phyloP scores from a whole-genome alignment of 2,888 invertebrate genomes.

The Apotomis capreana region DNA sequence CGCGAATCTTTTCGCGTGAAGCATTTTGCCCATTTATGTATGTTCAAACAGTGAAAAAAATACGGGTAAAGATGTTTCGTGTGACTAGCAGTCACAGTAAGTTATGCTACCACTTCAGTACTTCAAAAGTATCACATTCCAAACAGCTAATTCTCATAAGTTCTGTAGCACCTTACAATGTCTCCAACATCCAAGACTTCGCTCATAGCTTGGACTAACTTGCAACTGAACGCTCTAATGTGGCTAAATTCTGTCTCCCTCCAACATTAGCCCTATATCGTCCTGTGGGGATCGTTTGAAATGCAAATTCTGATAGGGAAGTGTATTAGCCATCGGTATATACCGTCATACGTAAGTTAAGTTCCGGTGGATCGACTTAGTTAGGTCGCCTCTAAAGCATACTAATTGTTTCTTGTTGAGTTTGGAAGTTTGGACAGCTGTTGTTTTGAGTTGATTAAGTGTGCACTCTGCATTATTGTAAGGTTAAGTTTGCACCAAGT shows the following conservation, averaged over 20 bases:
- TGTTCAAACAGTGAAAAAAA: too few relatives aligned
- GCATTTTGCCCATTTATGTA: too few relatives aligned
- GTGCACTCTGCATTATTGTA: conserved; percentile 33
- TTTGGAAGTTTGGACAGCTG: conserved; percentile 31
- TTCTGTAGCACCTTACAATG: background rate
- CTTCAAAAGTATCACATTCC: background rate
- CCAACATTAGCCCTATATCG: conserved; percentile 57
- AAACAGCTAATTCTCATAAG: background rate
- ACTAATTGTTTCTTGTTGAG: conserved; percentile 40
- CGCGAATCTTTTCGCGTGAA: too few relatives aligned
- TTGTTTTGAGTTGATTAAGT: conserved; percentile 36
- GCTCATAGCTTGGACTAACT: conserved; percentile 39
- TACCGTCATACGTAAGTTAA: conserved; percentile 42
- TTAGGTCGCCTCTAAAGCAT: conserved; percentile 31
- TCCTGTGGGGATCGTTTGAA: conserved; percentile 58
- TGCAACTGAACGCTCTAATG: conserved; percentile 62
- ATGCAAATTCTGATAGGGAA: conserved; percentile 75
- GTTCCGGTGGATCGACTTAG: conserved; percentile 36
- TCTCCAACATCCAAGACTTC: conserved; percentile 30
- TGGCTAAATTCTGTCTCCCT: conserved; percentile 64
- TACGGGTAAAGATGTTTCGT: too few relatives aligned
- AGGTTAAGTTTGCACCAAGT: conserved; percentile 5
- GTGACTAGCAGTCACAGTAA: too few relatives aligned
- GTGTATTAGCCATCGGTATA: conserved; percentile 73
- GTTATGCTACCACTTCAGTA: background rate